These are phyloP conservation scores for Empidonax alnorum DNA, from an alignment of 2,113 vertebrate genomes.

Conservation along the genomic window DNA sequence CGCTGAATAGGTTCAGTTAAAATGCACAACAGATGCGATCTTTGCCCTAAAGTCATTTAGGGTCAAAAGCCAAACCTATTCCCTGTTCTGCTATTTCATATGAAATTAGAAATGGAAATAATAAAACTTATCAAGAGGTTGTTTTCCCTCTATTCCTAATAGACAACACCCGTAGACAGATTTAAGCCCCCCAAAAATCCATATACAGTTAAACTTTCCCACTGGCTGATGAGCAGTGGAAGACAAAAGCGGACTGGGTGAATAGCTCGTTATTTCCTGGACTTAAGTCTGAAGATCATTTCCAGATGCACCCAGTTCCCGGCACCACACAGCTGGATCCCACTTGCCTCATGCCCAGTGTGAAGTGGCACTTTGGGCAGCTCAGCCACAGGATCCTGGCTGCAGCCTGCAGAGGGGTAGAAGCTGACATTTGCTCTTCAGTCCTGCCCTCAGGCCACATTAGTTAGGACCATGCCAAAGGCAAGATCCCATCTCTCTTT, in stretches of 20 bases:
- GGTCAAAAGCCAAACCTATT: constrained; percentile 41
- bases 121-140: background rate
- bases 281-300: constrained; percentile 15
- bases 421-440: background rate
- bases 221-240: background rate
- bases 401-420: background rate
- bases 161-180: background rate
- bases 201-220: background rate
- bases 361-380: background rate
- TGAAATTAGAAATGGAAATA: constrained; percentile 26
- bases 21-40: constrained; percentile 54
- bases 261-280: constrained; percentile 26
- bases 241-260: background rate
- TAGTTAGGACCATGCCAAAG: background rate
- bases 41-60: constrained; percentile 28
- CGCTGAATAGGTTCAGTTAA: background rate
- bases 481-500: background rate
- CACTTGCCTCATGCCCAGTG: background rate
- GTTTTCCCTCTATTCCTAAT: background rate
- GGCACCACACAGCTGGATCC: background rate
- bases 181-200: background rate
- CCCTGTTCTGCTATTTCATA: background rate
- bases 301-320: constrained; percentile 30
- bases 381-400: accelerated
- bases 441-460: background rate